Evolutionary conservation across 1,140 invertebrate species (phyloP), one percentile per base, ranked within the genome.

Genomic region (Drosophila parabipectinata): DNA sequence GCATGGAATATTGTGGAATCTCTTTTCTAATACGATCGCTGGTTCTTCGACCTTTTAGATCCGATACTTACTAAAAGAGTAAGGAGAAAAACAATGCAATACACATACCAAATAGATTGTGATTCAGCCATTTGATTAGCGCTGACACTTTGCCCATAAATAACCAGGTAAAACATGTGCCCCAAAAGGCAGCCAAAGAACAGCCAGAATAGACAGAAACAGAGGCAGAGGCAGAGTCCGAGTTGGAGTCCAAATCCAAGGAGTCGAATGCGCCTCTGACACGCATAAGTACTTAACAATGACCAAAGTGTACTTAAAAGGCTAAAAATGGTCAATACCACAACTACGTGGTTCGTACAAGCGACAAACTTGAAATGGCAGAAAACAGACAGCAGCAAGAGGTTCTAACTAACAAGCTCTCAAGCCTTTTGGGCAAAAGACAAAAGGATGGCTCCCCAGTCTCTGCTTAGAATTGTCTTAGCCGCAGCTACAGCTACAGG

Each of bases 81-180:
- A n/a, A n/a, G 21, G 48, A 53, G 59, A 14, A 15, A 54, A 39
- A 55, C 66, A 69, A 69, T 55, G 66, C 66, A 39, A 37, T n/a
- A 55, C 53, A 75, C 71, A 75, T 54, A 72, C 56, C 61, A 72
- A 85, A 69, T 74, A 69, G 74, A 80, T 79, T 68, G 55, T 72
- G 84, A 88, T 88, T 82, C 80, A 84, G 72, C 59, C 77, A 74
- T 90, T 90, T 90, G 88, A 90, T 90, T 90, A 90, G 79, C 79
- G 56, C 82, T 90, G 88, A 90, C 88, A 90, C 88, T 87, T 80
- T 90, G 88, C 79, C 88, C 88, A 90, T 90, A 90, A 90, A 90
- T 90, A 90, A 90, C 88, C 79, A 75, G 62, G 74, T 72, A 85
- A 88, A 88, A 90, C 88, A 90, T 90, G 88, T 82, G 77, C 63